Conservation (phyloP, 2,113 vertebrate species). For the Rhinolophus ferrumequinum region DNA sequence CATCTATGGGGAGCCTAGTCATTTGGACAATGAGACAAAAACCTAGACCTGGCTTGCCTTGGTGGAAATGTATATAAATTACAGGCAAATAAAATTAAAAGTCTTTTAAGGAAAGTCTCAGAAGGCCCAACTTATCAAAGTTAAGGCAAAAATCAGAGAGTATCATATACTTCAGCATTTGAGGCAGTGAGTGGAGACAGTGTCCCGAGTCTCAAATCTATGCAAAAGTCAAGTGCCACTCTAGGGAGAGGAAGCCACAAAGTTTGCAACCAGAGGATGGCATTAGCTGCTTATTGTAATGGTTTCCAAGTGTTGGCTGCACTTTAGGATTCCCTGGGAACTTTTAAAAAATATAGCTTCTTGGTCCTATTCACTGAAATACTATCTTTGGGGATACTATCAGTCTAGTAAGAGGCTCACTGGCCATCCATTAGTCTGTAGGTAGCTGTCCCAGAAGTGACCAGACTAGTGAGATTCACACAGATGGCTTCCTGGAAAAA, state of each 20-base stretch:
- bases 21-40: slow-evolving; percentile 24
- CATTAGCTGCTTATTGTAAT: not conserved
- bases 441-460: not conserved
- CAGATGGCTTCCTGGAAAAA: not conserved
- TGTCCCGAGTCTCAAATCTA: not conserved
- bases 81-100: slow-evolving; percentile 52
- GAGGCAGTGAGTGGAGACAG: not conserved
- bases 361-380: slow-evolving; percentile 23
- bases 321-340: not conserved
- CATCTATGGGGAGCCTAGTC: not conserved
- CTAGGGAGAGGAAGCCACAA: not conserved
- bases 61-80: slow-evolving; percentile 42
- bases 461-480: not conserved
- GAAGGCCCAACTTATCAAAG: not conserved
- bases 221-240: not conserved
- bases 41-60: slow-evolving; percentile 17
- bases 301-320: not conserved
- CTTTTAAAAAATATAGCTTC: slow-evolving; percentile 18
- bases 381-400: not conserved
- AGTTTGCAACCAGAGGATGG: not conserved
- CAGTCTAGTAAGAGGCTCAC: not conserved
- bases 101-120: slow-evolving; percentile 1
- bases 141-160: slow-evolving; percentile 1
- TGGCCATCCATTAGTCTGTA: not conserved
- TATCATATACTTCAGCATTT: not conserved